phyloP scores from a whole-genome alignment of 2,888 invertebrate genomes.

The Lamellibrachia columna region DNA sequence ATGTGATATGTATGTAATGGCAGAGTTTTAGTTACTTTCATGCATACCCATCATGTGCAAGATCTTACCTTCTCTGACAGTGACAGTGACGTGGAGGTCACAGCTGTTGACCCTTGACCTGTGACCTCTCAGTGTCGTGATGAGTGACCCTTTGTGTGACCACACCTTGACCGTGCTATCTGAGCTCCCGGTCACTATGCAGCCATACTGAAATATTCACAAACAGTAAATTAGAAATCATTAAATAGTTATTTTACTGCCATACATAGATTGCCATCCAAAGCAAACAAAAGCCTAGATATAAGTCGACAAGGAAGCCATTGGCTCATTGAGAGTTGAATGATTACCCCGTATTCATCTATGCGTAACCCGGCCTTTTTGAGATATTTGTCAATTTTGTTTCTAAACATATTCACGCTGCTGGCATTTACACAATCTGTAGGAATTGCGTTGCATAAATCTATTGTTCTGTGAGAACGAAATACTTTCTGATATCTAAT shows the following conservation, averaged over 20 bases:
- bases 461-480: no score
- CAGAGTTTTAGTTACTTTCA: not conserved
- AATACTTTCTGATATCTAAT: no score
- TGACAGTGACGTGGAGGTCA: conserved; percentile 47
- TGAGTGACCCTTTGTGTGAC: conserved; percentile 64
- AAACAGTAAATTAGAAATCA: not conserved
- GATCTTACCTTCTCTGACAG: conserved; percentile 23
- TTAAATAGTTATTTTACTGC: not conserved
- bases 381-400: no score
- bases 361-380: no score
- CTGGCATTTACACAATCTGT: no score
- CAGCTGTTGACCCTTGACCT: conserved; percentile 58
- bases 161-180: conserved; percentile 64
- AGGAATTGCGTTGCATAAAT: no score
- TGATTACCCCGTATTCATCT: no score
- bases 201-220: conserved; percentile 55
- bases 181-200: conserved; percentile 61
- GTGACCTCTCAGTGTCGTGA: conserved; percentile 62
- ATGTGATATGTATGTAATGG: no score
- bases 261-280: not conserved
- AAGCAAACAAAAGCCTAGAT: not conserved
- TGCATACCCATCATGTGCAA: not conserved
- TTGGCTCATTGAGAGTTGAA: no score
- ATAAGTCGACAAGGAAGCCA: no score
- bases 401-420: no score